Evolutionary conservation across 2,113 vertebrate species (phyloP).

Genomic region (Ophthalmotilapia sp.): DNA sequence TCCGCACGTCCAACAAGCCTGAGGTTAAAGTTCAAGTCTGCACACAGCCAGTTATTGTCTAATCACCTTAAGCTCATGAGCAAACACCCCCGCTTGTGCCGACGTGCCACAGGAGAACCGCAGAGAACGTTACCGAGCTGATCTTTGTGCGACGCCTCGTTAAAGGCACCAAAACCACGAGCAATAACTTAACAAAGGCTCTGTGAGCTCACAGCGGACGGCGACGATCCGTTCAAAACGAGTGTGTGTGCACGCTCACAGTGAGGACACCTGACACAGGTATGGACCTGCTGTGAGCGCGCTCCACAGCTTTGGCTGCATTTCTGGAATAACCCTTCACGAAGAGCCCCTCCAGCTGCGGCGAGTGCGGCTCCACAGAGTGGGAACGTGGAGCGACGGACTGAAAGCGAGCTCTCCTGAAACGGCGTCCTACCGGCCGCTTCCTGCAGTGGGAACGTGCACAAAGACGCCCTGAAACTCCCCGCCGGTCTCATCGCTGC

Average conservation of each 20-base stretch:
- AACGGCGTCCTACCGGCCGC: background rate
- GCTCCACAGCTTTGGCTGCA: background rate
- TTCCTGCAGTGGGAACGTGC: background rate
- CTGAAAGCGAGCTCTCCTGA: background rate
- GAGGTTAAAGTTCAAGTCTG: background rate
- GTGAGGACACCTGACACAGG: background rate
- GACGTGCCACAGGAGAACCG: background rate
- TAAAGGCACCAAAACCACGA: background rate
- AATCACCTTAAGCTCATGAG: rapidly evolving
- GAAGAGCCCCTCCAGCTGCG: background rate
- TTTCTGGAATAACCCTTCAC: background rate
- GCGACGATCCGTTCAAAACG: background rate
- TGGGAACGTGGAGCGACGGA: background rate
- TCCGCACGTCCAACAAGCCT: background rate
- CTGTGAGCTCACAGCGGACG: background rate
- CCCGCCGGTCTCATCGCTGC: rapidly evolving
- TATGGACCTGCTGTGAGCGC: background rate
- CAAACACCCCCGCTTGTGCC: background rate
- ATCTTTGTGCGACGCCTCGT: background rate
- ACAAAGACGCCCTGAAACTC: background rate
- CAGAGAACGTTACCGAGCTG: background rate
- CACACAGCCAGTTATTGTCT: background rate
- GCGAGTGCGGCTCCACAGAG: background rate
- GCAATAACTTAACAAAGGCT: background rate
- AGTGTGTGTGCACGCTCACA: background rate